phyloP scores from a whole-genome alignment of 2,888 invertebrate species.

The Digitonthophagus gazella region DNA sequence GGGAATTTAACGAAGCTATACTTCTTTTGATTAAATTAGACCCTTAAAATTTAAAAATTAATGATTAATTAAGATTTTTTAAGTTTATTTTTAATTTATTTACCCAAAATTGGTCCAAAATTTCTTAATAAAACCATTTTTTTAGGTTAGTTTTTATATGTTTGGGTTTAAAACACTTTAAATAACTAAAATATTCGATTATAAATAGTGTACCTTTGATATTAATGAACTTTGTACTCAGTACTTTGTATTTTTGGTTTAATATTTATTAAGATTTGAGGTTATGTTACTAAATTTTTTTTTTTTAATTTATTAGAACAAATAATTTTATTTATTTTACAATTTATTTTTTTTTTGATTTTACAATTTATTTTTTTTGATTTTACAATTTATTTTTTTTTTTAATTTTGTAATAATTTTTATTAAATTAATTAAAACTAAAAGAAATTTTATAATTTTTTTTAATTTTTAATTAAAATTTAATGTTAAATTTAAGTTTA shows the following conservation, averaged over 20 bases:
- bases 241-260: no score
- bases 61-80: neutral
- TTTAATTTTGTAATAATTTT: no score
- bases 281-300: neutral
- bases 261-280: neutral
- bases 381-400: no score
- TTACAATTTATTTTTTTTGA: neutral
- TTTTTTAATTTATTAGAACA: no score
- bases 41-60: neutral
- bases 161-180: no score
- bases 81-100: neutral
- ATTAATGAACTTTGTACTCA: neutral
- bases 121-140: neutral
- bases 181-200: no score
- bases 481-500: no score
- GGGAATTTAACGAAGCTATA: constrained; percentile 67
- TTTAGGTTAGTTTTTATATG: neutral
- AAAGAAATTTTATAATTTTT: no score
- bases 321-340: neutral
- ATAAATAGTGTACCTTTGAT: neutral
- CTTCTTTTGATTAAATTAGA: constrained; percentile 43
- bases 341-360: neutral
- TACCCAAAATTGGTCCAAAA: neutral
- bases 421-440: no score
- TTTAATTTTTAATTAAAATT: no score